Evolutionary conservation across 2,113 vertebrate species (phyloP), one percentile per base, ranked within the genome.

Genomic region (Sterrhoptilus dennistouni): DNA sequence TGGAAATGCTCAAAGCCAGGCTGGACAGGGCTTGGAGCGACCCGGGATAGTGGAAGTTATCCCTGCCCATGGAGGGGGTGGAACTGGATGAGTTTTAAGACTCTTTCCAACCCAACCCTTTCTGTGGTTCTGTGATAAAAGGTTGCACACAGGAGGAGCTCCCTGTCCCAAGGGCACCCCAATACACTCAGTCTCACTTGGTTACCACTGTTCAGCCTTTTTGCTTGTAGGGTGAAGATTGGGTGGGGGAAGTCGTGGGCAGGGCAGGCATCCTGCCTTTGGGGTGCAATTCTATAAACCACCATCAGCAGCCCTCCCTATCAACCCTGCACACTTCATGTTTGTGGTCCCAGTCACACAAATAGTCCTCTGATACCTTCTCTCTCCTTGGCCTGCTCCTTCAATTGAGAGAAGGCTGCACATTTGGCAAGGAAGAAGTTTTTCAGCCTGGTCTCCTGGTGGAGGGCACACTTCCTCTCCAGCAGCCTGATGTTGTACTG

Each of bases 381-480:
- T 77, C 92, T 91, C 72, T 42, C 91, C 64, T 45, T 95, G 83
- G 89, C 94, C 59, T 95, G 35, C 10, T 98, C 97, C 74, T 97
- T 95, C 6, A 96, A 6, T 8, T 85, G 56, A 1, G 38, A 60
- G 23, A 95, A 95, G 4, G 98, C 96, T 1, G 89, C 95, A 11
- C 87, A 71, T 52, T 97, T 98, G 89, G 94, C 1, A 0, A 97
- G 59, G 60, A 96, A 79, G 52, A 98, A 98, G 31, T 76, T 91
- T 22, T 97, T 98, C 52, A 98, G 95, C 23, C 97, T 98, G 70
- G 22, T 76, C 90, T 98, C 95, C 1, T 95, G 90, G 17, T 77
- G 84, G 0, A 96, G 84, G 61, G 94, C 17, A 4, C 90, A 83
- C 24, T 97, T 92, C 80, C 86, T 85, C 68, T 98, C 93, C 13